Percentiles rank a stretch among this genome's conserved stretches.
phyloP scores from a whole-genome alignment of 2,888 invertebrate genomes.

The Aleiodes alternator region DNA sequence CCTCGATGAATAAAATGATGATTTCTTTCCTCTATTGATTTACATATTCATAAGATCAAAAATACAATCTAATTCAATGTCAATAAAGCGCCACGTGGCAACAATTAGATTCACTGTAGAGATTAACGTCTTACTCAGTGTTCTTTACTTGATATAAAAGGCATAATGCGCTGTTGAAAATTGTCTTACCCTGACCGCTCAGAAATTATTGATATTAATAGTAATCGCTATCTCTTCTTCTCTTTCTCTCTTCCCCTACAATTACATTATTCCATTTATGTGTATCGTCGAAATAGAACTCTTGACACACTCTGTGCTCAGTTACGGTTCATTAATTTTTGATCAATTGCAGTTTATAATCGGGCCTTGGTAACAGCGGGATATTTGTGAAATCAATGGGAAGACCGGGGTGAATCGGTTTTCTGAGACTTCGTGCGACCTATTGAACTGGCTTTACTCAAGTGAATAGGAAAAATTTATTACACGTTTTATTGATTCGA shows the following conservation, averaged over 20 bases:
- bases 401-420: constrained; percentile 2
- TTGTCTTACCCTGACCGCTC: too few species aligned
- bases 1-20: background rate
- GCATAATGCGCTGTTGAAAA: background rate
- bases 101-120: constrained; percentile 10
- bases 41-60: constrained; percentile 10
- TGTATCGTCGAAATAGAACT: constrained; percentile 11
- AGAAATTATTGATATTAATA: constrained; percentile 3
- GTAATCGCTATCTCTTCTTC: background rate
- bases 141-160: constrained; percentile 14
- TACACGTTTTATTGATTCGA: background rate
- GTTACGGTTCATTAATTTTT: constrained; percentile 50
- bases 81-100: constrained; percentile 26
- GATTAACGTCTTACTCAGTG: constrained; percentile 21
- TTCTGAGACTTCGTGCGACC: constrained; percentile 25
- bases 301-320: constrained; percentile 19
- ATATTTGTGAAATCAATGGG: constrained; percentile 20
- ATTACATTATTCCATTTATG: constrained; percentile 24
- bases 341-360: constrained; percentile 48
- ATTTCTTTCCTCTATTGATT: constrained; percentile 13
- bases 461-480: constrained; percentile 6
- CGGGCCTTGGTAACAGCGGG: constrained; percentile 34
- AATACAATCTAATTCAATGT: constrained; percentile 30
- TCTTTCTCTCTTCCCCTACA: too few species aligned
- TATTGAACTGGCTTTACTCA: constrained; percentile 16